Evolutionary conservation across 2,888 invertebrate genomes (phyloP), one percentile per base, ranked within the genome.

Genomic region (Cancer borealis): DNA sequence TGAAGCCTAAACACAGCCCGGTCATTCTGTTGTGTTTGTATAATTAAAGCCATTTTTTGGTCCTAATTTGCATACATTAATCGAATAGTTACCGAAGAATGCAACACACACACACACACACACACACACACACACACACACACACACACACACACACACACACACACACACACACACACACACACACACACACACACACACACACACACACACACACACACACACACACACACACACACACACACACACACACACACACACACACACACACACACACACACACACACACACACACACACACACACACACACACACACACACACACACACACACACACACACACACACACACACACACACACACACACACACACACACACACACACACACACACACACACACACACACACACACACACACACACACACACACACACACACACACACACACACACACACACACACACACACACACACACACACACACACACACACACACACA

Each of bases 201-300:
- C 60, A 60, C 60, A 60, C 60, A 60, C 5, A 60, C 8, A 60
- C 14, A 60, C 14, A 60, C 5, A 60, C 14, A 14, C 60, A 17
- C 8, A 60, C 14, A 60, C 60, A 14, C 14, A 60, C 8, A 5
- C 14, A 14, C 8, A 60, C 14, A 60, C 5, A 60, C 14, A 10
- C 5, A 60, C 14, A 14, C 8, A 60, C 60, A 60, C 60, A 60
- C 60, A 60, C 60, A 79, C 49, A 47, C 45, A 79, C 45, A 46
- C 45, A 79, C 73, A 92, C 73, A 92, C 73, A 73, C 46, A 73
- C 46, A 91, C 46, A 73, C 39, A 91, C 73, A 73, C 66, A 91
- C 66, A 91, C 39, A 73, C 66, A 73, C 66, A 73, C 66, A 73
- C 66, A 73, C n/a, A 73, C 54, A 54, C 54, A 54, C 54, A 54